Evolutionary conservation across 2,797 vertebrate species (phyloP).

Genomic region (Falco naumanni): DNA sequence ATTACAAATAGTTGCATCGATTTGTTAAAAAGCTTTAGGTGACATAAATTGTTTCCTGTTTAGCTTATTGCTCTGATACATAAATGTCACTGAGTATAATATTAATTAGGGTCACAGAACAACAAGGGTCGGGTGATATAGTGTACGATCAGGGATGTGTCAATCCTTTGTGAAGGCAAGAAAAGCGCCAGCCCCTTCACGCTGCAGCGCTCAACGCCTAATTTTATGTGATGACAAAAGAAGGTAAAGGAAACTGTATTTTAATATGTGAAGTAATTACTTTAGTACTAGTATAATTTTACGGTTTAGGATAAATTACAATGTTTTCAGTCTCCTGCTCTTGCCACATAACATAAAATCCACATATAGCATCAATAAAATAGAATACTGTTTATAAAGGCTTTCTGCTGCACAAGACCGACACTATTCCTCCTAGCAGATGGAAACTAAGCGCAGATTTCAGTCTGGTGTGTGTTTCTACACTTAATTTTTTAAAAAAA

Average conservation of each 20-base stretch:
- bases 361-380: conserved; percentile 72
- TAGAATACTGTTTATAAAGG: conserved; percentile 77
- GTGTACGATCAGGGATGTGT: conserved; percentile 77
- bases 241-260: conserved; percentile 45
- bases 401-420: conserved; percentile 73
- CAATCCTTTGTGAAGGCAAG: conserved; percentile 62
- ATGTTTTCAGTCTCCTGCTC: conserved; percentile 50
- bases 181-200: not conserved
- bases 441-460: conserved; percentile 69
- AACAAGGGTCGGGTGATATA: conserved; percentile 86
- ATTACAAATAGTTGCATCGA: conserved; percentile 99
- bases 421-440: conserved; percentile 65
- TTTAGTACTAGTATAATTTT: conserved; percentile 67
- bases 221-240: conserved; percentile 61
- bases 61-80: conserved; percentile 93
- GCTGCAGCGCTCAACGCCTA: not conserved
- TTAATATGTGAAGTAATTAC: conserved; percentile 65
- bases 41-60: conserved; percentile 99
- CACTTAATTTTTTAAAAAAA: conserved; percentile 59
- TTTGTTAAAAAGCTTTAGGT: conserved; percentile 99
- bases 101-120: conserved; percentile 92
- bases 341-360: conserved; percentile 67
- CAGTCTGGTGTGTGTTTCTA: conserved; percentile 75
- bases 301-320: conserved; percentile 56
- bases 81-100: conserved; percentile 91